These are phyloP conservation scores for Mercenaria mercenaria DNA, from an alignment of 1,140 invertebrate genomes.

Conservation along the genomic window DNA sequence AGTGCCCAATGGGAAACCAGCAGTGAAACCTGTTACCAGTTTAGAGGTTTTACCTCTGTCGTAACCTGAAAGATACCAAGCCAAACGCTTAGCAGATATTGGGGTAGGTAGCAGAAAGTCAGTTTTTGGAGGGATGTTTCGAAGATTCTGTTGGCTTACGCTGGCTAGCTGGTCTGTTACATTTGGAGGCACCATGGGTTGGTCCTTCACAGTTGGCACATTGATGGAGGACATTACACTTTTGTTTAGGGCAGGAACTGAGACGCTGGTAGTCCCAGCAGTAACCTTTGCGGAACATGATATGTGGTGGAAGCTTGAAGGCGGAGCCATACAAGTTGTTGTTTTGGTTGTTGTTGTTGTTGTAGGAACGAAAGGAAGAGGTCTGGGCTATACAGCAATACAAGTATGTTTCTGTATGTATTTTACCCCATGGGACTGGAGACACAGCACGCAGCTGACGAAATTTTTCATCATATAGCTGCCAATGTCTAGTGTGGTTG, in stretches of 20 bases:
- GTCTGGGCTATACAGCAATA: background rate
- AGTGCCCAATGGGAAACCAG: constrained; percentile 23
- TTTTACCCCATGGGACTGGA: too few relatives aligned
- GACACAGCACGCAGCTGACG: too few relatives aligned
- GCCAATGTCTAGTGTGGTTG: too few relatives aligned
- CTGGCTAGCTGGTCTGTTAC: background rate
- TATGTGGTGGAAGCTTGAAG: background rate
- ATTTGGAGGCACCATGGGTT: background rate
- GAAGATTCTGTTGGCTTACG: background rate
- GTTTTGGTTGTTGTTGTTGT: background rate
- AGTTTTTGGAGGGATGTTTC: background rate
- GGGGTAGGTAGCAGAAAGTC: background rate
- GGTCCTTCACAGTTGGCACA: background rate
- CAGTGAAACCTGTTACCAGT: constrained; percentile 28
- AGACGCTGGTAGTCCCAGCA: background rate
- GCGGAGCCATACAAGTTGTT: background rate
- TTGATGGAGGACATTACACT: background rate
- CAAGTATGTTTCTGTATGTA: background rate
- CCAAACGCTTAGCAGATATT: background rate
- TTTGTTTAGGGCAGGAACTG: background rate
- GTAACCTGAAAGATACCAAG: constrained; percentile 15
- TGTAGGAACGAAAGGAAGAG: too few relatives aligned
- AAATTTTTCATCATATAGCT: too few relatives aligned
- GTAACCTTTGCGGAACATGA: background rate
- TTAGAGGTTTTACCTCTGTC: background rate